Evolutionary conservation across 35 echinoderm and acorn worm genomes (phyloP).

Genomic region (Apostichopus parvimensis): DNA sequence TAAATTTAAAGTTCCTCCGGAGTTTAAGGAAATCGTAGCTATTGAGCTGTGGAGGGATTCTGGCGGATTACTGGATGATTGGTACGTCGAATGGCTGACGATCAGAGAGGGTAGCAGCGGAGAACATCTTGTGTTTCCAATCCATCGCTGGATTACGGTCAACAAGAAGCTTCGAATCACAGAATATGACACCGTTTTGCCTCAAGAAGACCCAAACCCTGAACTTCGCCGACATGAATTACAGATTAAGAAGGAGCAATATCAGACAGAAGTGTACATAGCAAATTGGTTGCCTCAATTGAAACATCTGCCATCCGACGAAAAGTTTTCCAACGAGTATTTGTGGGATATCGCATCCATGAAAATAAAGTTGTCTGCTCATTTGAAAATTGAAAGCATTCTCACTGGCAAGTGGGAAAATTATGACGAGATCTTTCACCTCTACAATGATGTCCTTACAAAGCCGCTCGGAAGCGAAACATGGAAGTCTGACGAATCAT

Average conservation of each 20-base stretch:
- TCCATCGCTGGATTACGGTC: constrained; percentile 75
- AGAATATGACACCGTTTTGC: constrained; percentile 61
- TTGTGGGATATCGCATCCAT: not conserved
- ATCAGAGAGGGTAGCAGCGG: not conserved
- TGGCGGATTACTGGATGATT: not conserved
- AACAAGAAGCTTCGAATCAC: constrained; percentile 34
- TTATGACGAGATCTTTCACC: constrained; percentile 38
- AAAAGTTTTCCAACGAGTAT: constrained; percentile 63
- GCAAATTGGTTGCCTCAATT: constrained; percentile 29
- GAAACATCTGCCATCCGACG: constrained; percentile 34
- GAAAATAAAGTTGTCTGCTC: not conserved
- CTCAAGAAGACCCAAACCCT: constrained; percentile 65
- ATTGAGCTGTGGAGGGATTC: not conserved
- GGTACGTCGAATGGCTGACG: constrained; percentile 42
- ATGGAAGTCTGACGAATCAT: constrained; percentile 39
- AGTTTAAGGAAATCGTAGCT: not conserved
- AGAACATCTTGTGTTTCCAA: constrained; percentile 53
- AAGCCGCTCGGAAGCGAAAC: constrained; percentile 22
- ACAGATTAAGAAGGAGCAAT: constrained; percentile 51
- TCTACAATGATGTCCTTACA: constrained; percentile 63
- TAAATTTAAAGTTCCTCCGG: not conserved
- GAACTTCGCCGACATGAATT: constrained; percentile 71
- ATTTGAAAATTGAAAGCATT: not conserved
- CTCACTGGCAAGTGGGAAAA: constrained; percentile 45
- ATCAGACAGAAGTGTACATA: constrained; percentile 61